Evolutionary conservation across 2,888 invertebrate genomes (phyloP).

Genomic region (Xanthia icteritia): DNA sequence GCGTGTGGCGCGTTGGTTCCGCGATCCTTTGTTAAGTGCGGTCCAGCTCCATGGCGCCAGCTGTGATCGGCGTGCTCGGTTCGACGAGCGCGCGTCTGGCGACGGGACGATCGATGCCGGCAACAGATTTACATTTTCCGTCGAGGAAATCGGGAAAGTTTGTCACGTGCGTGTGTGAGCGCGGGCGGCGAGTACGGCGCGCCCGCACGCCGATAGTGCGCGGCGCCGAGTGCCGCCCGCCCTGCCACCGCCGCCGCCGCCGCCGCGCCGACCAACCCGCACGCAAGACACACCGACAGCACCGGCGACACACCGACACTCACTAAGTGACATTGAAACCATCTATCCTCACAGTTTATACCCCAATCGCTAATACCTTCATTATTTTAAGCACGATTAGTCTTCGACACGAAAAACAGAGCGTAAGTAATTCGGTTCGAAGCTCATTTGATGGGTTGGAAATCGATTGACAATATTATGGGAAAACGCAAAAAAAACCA

Average conservation of each 20-base stretch:
- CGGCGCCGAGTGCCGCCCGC: slow-evolving; percentile 89
- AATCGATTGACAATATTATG: slow-evolving; percentile 68
- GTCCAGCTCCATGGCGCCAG: slow-evolving; percentile 87
- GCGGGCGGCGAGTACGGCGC: slow-evolving; percentile 86
- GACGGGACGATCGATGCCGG: slow-evolving; percentile 88
- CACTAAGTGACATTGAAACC: slow-evolving; percentile 74
- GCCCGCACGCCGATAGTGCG: slow-evolving; percentile 89
- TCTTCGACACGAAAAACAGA: slow-evolving; percentile 24
- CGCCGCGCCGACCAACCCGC: slow-evolving; percentile 66
- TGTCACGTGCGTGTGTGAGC: slow-evolving; percentile 83
- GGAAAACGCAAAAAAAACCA: slow-evolving; percentile 74
- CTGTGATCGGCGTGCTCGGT: slow-evolving; percentile 85
- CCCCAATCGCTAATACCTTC: slow-evolving; percentile 14
- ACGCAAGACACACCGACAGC: slow-evolving; percentile 55
- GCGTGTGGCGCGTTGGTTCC: slow-evolving; percentile 73
- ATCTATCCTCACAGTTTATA: slow-evolving; percentile 45
- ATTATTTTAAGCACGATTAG: slow-evolving; percentile 34
- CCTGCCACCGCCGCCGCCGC: slow-evolving; percentile 76
- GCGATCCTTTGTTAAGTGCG: slow-evolving; percentile 86
- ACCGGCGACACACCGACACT: slow-evolving; percentile 69
- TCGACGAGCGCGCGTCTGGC: slow-evolving; percentile 84
- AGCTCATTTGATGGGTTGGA: slow-evolving; percentile 37
- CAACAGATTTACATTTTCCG: slow-evolving; percentile 90
- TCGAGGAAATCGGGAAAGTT: slow-evolving; percentile 89
- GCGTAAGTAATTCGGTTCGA: slow-evolving; percentile 35